phyloP scores from a whole-genome alignment of 2,113 vertebrate species.

The Oceanodroma tethys region DNA sequence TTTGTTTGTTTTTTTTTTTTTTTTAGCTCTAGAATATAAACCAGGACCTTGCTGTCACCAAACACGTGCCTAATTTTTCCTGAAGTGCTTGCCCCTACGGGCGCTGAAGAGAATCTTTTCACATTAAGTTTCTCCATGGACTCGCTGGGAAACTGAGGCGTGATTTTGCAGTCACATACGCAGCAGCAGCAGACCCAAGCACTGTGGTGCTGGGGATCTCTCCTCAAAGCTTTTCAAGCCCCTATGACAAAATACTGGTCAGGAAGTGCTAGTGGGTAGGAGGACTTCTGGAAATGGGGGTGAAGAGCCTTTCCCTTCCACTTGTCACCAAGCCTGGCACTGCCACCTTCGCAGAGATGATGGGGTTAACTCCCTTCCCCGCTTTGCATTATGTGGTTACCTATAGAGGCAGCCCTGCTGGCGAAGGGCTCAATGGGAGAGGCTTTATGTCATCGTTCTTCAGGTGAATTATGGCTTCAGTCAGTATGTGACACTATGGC shows the following conservation, averaged over 20 bases:
- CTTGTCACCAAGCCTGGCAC: background rate
- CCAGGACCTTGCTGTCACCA: background rate
- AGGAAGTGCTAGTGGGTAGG: background rate
- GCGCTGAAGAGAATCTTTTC: background rate
- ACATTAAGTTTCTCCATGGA: background rate
- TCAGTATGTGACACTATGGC: background rate
- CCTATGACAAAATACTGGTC: background rate
- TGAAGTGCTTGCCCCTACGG: background rate
- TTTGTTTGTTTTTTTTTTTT: background rate
- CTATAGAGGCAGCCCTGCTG: background rate
- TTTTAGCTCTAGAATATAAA: background rate
- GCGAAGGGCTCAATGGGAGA: background rate
- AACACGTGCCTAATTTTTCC: background rate
- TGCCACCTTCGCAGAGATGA: fast-evolving
- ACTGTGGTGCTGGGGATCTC: background rate
- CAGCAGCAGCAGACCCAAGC: background rate
- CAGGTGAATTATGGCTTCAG: background rate
- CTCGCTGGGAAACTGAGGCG: background rate
- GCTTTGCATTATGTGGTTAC: fast-evolving
- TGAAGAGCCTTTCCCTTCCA: background rate
- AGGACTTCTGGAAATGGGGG: background rate
- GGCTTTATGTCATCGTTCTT: fast-evolving
- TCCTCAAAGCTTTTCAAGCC: background rate
- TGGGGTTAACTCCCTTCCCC: background rate
- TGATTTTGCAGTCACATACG: fast-evolving